Evolutionary conservation across 2,888 invertebrate genomes (phyloP).

Genomic region (Pherbina coryleti): DNA sequence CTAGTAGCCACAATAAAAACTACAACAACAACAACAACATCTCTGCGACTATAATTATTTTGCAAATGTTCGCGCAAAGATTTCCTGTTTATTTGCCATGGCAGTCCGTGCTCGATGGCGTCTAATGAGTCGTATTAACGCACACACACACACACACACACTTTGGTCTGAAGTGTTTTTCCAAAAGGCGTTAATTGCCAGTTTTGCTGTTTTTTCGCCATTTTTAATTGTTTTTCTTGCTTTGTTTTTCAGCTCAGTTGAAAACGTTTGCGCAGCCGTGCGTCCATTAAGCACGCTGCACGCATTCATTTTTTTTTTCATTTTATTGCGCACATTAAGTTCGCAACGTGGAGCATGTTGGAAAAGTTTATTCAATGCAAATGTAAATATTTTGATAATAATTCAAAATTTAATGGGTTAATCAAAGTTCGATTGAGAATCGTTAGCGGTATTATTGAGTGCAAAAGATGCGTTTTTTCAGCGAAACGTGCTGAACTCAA

Average conservation of each 20-base stretch:
- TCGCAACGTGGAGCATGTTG: too few relatives aligned
- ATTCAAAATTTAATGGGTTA: too few relatives aligned
- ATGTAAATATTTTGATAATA: too few relatives aligned
- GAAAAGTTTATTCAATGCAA: too few relatives aligned
- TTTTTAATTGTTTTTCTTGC: background rate
- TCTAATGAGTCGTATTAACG: slow-evolving; percentile 29
- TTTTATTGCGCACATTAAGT: slow-evolving; percentile 3
- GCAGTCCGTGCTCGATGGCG: background rate
- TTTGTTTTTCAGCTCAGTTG: too few relatives aligned
- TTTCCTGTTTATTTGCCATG: slow-evolving; percentile 12
- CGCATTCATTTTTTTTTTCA: background rate
- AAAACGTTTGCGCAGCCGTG: background rate
- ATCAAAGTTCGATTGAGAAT: too few relatives aligned
- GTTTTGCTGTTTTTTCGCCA: background rate
- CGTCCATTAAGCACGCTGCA: slow-evolving; percentile 17
- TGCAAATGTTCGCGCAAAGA: slow-evolving; percentile 18
- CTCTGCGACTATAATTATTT: slow-evolving; percentile 6
- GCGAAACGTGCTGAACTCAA: too few relatives aligned
- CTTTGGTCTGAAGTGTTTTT: background rate
- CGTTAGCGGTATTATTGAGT: too few relatives aligned
- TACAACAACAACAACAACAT: slow-evolving; percentile 1
- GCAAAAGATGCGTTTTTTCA: too few relatives aligned
- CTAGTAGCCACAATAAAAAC: slow-evolving; percentile 2
- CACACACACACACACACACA: too few relatives aligned
- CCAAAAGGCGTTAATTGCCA: slow-evolving; percentile 20